These are phyloP conservation scores for Dicaeum eximium DNA, from an alignment of 2,113 vertebrate species.

Conservation along the genomic window DNA sequence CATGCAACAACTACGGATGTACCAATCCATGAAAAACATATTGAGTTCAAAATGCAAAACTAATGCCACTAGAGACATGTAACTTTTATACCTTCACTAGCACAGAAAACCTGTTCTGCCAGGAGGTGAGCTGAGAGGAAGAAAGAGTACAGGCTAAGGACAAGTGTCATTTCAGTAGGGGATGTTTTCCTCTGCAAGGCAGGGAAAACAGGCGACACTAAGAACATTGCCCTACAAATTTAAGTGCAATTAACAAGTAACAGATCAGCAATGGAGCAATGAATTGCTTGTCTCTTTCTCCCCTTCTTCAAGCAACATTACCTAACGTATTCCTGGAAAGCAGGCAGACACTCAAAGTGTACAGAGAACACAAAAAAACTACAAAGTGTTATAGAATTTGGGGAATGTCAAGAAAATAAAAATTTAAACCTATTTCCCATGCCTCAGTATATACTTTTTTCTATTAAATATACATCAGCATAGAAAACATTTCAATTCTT, in stretches of 20 bases:
- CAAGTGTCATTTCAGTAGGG: neutral
- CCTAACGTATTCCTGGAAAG: neutral
- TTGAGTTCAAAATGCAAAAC: neutral
- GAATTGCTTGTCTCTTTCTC: accelerated
- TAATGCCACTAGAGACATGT: neutral
- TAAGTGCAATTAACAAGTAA: neutral
- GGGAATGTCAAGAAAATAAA: neutral
- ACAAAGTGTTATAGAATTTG: neutral
- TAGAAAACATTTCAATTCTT: neutral
- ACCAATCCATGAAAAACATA: neutral
- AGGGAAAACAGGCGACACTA: accelerated
- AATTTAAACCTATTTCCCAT: neutral
- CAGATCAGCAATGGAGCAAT: neutral
- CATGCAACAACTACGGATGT: neutral
- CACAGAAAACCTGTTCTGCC: neutral
- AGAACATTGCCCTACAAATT: accelerated
- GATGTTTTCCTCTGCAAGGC: neutral
- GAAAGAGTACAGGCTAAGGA: neutral
- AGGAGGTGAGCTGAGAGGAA: neutral
- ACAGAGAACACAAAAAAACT: neutral
- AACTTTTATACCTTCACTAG: neutral
- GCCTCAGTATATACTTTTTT: neutral
- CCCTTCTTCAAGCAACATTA: neutral
- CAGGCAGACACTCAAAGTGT: neutral
- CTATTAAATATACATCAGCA: neutral